Base-by-base conservation (phyloP, 2,797 vertebrate species). In the Phyllotis vaccarum region DNA sequence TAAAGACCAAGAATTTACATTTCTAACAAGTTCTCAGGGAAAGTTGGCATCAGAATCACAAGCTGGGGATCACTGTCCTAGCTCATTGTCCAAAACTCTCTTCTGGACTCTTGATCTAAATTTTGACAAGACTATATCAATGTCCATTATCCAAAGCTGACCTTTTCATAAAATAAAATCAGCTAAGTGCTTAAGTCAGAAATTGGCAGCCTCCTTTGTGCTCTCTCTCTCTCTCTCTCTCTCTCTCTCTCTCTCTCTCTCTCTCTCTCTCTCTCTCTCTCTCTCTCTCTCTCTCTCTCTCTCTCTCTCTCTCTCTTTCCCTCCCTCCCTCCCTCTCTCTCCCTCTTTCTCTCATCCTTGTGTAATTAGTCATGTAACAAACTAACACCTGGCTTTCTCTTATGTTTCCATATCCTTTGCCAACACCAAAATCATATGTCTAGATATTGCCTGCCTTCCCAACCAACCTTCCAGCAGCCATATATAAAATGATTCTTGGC, bases 81-180 rank as follows among this genome's bases (percentile, higher is more conserved):
- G 24, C 9, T 72, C 66, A 86, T 72, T 70, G 49, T 52, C 56
- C 11, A 5, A 46, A 12, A 29, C 37, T 43, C 5, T 54, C n/a
- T 60, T 81, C 31, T 60, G 60, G 14, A 88, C 27, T 19, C 16
- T 31, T 49, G 40, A 74, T 46, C 56, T 94, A 27, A 12, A 27
- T 37, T 19, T 22, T 58, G 58, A 78, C 8, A 37, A 60, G 37
- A 64, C 0, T 2, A 11, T 66, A 62, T 46, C 64, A 49, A n/a
- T 46, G 58, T 40, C 37, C 29, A 52, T 79, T 85, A 49, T 89
- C 83, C 75, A 93, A 89, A 93, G 31, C 31, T 82, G 40, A 62
- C 34, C 21, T 76, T 81, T 95, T 54, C 34, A 64, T 19, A 85
- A 72, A 83, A 75, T 31, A 81, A 87, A 90, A 11, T 72, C 64